A percentile compares a stretch with the other conserved stretches of the same genome.
Evolutionary conservation across 2,113 vertebrate genomes (phyloP).

Genomic region (Phaethornis superciliosus): DNA sequence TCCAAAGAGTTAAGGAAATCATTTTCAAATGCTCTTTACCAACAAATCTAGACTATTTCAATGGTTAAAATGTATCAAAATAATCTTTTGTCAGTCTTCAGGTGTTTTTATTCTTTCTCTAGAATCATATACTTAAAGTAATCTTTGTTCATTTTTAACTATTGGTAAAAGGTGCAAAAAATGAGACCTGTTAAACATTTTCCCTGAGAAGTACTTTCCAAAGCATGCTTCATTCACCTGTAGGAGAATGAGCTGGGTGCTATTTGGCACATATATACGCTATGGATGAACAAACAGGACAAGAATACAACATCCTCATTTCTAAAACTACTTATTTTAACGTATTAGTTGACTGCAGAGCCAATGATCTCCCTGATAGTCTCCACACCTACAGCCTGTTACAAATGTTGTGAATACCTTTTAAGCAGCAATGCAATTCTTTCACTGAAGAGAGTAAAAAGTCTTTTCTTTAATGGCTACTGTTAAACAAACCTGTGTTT

Average conservation of each 20-base stretch:
- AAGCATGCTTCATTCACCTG: not conserved
- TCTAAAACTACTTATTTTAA: conserved; percentile 2
- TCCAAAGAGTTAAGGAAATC: conserved; percentile 10
- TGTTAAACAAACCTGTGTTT: not conserved
- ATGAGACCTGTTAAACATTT: not conserved
- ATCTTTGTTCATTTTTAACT: conserved; percentile 44
- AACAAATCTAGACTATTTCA: not conserved
- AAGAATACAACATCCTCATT: not conserved
- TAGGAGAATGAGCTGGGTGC: not conserved
- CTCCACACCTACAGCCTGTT: not conserved
- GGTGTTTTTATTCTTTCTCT: conserved; percentile 29
- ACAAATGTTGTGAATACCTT: not conserved
- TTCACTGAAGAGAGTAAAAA: not conserved
- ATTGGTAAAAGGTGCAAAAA: not conserved
- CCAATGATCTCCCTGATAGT: not conserved
- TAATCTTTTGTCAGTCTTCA: not conserved
- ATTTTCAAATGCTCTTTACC: conserved; percentile 31
- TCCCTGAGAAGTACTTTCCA: not conserved
- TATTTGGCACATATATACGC: not conserved
- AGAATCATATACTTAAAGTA: conserved; percentile 13
- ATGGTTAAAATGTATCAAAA: conserved; percentile 26
- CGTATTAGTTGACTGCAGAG: not conserved
- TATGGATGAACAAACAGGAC: not conserved
- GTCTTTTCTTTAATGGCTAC: not conserved
- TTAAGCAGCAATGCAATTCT: not conserved